Evolutionary conservation across 2,113 vertebrate genomes (phyloP), one percentile per base, ranked within the genome.

Genomic region (Alouatta palliata): DNA sequence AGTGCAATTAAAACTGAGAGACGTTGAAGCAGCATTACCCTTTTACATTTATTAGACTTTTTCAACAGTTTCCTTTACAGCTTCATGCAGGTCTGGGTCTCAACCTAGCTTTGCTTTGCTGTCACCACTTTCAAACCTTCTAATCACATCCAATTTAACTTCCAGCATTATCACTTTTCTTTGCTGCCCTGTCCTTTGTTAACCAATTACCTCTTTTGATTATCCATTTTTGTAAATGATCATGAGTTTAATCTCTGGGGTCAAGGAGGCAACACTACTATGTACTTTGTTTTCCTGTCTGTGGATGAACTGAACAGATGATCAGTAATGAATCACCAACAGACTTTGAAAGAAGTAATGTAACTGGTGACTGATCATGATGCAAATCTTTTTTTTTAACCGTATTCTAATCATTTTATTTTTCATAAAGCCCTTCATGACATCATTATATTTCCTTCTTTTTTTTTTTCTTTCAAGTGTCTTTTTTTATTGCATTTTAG

Each of bases 71-170:
- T 88, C 14, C 0, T 82, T 19, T 92, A 12, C 8, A 87, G 81
- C 12, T 61, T 90, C 30, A 58, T 3, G 16, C 43, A 83, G 35
- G n/a, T n/a, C 25, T 3, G 45, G 37, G 21, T 91, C 52, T 80
- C 3, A 0, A 73, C 37, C 47, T 81, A 23, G 25, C 40, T 77
- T 88, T 19, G 7, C 45, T 87, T 92, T 88, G 85, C 20, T 70
- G 35, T 79, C 21, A 45, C 25, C 23, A 87, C 73, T 83, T 96
- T 85, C 68, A 77, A 83, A 90, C 90, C 40, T 87, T 92, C 40
- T 87, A 82, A 92, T 58, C 52, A 77, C 16, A 40, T 43, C 49
- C 37, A 89, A 23, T 81, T 88, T 89, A 23, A 86, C 35, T 85
- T 85, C 20, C 43, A 79, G 35, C 11, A 25, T 84, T 76, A 64